Base-by-base conservation (phyloP, 2,888 invertebrate species). In the Caenorhabditis sp. region DNA sequence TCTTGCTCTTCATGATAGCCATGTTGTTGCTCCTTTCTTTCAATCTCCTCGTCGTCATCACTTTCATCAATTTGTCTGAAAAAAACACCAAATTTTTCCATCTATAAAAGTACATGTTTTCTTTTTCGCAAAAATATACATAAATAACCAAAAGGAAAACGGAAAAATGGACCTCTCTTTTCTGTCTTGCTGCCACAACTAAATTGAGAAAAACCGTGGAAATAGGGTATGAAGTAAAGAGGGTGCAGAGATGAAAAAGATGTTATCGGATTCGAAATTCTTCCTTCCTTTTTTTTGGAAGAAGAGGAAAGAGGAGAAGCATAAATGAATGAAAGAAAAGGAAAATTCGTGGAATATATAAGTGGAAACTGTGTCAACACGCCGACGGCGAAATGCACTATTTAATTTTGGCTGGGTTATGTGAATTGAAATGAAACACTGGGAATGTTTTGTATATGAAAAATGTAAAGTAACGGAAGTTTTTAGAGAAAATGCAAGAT, bases 1-100 rank as follows among this genome's bases (percentile, higher is more conserved):
- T 91, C 89, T 85, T 93, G 92, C 87, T 93, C 76, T 26, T 77
- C 78, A 54, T 72, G 73, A 63, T 85, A 85, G 23, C 70, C 72
- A 49, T 67, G 57, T 8, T 73, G 23, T 77, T 71, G 66, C 4
- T 43, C 57, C 20, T 64, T 56, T 21, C 36, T 70, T 63, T 62
- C 74, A 60, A 60, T 81, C 57, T 43, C 43, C 43, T 66, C 85
- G 43, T 78, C 81, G 0, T 83, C 83, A 1, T 84, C 86, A 23
- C 82, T 83, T 20, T 82, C 81, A 26, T 81, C 81, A 36, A 76
- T 70, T 63, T 81, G 72, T 60, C 81, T 82, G 63, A 25, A 80
- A 64, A 58, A 60, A 56, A 26, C n/a, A n/a, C n/a, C n/a, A n/a
- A n/a, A n/a, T n/a, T n/a, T n/a, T n/a, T n/a, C n/a, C n/a, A n/a